Evolutionary conservation across 2,113 vertebrate species (phyloP), one percentile per base, ranked within the genome.

Genomic region (Ramphastos sulfuratus): DNA sequence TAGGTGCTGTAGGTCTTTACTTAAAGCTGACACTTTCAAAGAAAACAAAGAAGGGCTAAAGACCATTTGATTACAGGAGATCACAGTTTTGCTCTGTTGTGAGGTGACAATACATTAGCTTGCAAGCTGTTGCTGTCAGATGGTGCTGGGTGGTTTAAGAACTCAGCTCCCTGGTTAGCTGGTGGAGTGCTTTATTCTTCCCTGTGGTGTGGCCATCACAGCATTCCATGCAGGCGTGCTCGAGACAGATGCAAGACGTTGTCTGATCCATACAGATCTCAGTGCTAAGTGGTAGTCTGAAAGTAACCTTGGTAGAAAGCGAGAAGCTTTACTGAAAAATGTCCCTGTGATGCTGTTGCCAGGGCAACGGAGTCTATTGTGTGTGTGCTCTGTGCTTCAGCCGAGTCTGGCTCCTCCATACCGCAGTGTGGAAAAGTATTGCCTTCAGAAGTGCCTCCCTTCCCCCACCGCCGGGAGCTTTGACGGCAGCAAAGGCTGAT

Each of bases 271-370:
- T 12, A 10, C 75, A 64, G 84, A 82, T 73, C 72, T 77, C 52
- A 21, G 31, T 82, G 66, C 46, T 44, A 37, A 91, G 61, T 15
- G 70, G n/a, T 48, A 67, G 74, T 94, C 83, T 87, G 90, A 58
- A 84, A 72, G 77, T 17, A 94, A 69, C 61, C 84, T 77, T 21
- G 72, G 81, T 65, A 90, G 67, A 66, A 87, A 87, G 56, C 1
- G 1, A 89, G 88, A 27, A 58, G 95, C 88, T 94, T 74, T 72
- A 23, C 77, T 81, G 88, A 65, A 44, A 87, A 65, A 20, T 78
- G 46, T 88, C 74, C n/a, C 65, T 56, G 58, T 3, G 66, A 93
- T 92, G 91, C 82, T 30, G 95, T 96, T 96, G 85, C 91, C 35
- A 80, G 2, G 79, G 92, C 81, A 94, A 96, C 92, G 5, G 89